These are phyloP conservation scores for Perca flavescens DNA, from an alignment of 2,113 vertebrate genomes.

Conservation along the genomic window DNA sequence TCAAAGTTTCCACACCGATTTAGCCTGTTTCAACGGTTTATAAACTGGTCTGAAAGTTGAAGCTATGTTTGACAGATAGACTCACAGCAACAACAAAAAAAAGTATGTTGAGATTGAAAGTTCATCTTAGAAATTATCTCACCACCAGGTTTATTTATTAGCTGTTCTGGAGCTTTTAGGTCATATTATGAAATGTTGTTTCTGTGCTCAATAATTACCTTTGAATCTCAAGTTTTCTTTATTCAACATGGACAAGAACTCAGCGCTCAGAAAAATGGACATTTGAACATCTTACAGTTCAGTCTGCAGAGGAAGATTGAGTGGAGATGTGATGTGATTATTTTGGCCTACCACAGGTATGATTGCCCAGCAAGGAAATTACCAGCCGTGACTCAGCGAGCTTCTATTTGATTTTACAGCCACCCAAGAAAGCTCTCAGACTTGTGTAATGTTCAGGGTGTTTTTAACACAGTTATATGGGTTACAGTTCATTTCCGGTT, in stretches of 20 bases:
- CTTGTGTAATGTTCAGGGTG: background rate
- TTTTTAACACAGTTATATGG: background rate
- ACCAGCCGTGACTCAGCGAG: background rate
- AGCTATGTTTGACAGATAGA: too few species aligned
- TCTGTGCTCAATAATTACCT: background rate
- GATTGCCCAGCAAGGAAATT: background rate
- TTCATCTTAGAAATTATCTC: too few species aligned
- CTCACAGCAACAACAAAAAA: too few species aligned
- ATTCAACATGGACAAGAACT: background rate
- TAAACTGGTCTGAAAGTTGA: background rate
- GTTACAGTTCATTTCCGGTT: background rate
- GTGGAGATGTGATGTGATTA: too few species aligned
- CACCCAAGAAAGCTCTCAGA: background rate
- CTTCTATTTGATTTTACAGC: background rate
- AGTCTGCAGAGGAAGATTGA: background rate
- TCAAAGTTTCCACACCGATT: background rate
- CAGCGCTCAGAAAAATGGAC: background rate
- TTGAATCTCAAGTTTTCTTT: background rate
- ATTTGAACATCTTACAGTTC: background rate
- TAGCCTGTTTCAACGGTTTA: too few species aligned
- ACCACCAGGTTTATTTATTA: too few species aligned
- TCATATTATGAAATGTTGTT: too few species aligned
- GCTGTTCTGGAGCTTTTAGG: too few species aligned
- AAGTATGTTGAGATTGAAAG: too few species aligned
- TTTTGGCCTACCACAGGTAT: background rate